Percentiles rank a stretch among this genome's conserved stretches.
These are phyloP conservation scores for Embiotoca jacksoni DNA, from an alignment of 2,113 vertebrate genomes.

Conservation along the genomic window DNA sequence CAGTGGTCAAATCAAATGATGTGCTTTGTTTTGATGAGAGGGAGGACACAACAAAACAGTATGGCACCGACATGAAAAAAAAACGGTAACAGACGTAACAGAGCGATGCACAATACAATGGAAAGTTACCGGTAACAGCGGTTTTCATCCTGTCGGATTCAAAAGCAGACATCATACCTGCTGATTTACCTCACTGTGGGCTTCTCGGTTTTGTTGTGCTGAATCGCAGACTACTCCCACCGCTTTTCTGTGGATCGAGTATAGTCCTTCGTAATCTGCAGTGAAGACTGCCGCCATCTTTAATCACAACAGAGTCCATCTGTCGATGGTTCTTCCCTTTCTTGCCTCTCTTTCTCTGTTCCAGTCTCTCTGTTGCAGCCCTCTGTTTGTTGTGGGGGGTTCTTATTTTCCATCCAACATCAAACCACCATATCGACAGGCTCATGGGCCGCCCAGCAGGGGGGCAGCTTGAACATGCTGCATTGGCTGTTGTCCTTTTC, in stretches of 20 bases:
- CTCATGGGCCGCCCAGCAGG: slow-evolving; percentile 87
- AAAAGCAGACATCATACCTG: slow-evolving; percentile 75
- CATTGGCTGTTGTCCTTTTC: slow-evolving; percentile 84
- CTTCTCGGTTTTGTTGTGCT: slow-evolving; percentile 70
- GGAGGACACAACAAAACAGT: slow-evolving; percentile 70
- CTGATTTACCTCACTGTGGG: slow-evolving; percentile 74
- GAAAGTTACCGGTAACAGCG: slow-evolving; percentile 50
- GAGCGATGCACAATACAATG: slow-evolving; percentile 65
- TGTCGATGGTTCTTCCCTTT: slow-evolving; percentile 83
- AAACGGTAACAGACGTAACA: slow-evolving; percentile 64
- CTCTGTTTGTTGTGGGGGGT: slow-evolving; percentile 81
- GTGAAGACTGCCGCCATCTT: slow-evolving; percentile 87
- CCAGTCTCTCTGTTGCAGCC: slow-evolving; percentile 78
- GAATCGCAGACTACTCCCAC: slow-evolving; percentile 76
- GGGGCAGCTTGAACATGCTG: slow-evolving; percentile 85
- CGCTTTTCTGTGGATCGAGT: slow-evolving; percentile 72
- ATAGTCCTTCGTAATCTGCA: slow-evolving; percentile 83
- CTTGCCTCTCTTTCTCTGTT: slow-evolving; percentile 82
- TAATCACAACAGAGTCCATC: slow-evolving; percentile 86
- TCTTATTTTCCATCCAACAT: slow-evolving; percentile 84
- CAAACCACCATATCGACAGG: slow-evolving; percentile 86
- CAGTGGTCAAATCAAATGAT: slow-evolving; percentile 79
- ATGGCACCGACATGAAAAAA: slow-evolving; percentile 62
- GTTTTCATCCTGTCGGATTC: slow-evolving; percentile 49
- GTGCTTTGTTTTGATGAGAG: slow-evolving; percentile 70